phyloP scores from a whole-genome alignment of 2,888 invertebrate genomes.

The Acleris laterana region DNA sequence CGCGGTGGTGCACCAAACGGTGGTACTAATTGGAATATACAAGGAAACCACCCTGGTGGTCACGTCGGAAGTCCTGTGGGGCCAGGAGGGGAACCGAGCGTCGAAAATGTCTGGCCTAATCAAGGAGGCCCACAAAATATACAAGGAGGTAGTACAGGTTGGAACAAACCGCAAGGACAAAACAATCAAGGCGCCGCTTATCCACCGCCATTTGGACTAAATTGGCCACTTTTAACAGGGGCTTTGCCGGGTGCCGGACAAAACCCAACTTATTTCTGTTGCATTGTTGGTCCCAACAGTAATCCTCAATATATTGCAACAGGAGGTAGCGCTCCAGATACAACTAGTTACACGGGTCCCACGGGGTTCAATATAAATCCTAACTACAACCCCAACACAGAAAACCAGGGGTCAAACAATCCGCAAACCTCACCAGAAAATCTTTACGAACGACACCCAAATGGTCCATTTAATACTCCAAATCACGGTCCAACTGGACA shows the following conservation, averaged over 20 bases:
- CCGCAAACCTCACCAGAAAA: background rate
- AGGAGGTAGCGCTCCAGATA: background rate
- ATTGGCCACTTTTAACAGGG: conserved; percentile 14
- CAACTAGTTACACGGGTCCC: background rate
- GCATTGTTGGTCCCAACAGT: conserved; percentile 11
- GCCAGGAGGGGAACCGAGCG: conserved; percentile 13
- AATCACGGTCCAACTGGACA: conserved; percentile 15
- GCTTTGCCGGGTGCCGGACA: conserved; percentile 8
- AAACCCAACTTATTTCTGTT: conserved; percentile 19
- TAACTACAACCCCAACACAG: background rate
- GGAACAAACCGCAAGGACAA: background rate
- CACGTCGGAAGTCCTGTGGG: conserved; percentile 20
- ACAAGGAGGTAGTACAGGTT: conserved; percentile 34
- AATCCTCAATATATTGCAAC: conserved; percentile 13
- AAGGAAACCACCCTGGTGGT: conserved; percentile 32
- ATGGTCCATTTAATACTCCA: background rate
- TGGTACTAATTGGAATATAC: conserved; percentile 27
- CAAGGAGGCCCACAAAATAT: too few species aligned
- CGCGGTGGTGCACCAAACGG: conserved; percentile 18
- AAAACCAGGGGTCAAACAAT: background rate
- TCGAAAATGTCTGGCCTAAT: conserved; percentile 15
- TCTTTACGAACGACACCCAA: background rate
- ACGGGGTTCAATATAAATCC: conserved; percentile 3
- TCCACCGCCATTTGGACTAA: conserved; percentile 10
- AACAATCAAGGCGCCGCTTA: conserved; percentile 34